Conservation (phyloP, 2,113 vertebrate genomes). For the Plectropomus leopardus region DNA sequence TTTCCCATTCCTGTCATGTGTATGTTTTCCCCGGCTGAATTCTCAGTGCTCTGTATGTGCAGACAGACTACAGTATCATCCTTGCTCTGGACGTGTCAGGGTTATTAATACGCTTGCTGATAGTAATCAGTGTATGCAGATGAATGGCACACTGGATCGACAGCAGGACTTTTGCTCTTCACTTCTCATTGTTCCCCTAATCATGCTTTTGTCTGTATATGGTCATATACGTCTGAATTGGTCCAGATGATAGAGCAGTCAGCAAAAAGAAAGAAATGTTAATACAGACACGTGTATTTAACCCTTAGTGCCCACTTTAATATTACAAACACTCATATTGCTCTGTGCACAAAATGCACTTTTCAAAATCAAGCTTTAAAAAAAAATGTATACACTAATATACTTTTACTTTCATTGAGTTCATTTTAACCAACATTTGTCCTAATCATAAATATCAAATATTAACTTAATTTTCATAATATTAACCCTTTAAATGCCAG, state of each 20-base stretch:
- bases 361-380: too few relatives aligned
- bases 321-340: too few relatives aligned
- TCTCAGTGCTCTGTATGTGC: neutral
- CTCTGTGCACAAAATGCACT: too few relatives aligned
- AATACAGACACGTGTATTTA: neutral
- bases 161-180: neutral
- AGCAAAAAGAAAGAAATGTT: neutral
- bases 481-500: too few relatives aligned
- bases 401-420: too few relatives aligned
- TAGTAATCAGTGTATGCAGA: neutral
- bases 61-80: slow-evolving; percentile 9
- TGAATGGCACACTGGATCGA: neutral
- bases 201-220: neutral
- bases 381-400: too few relatives aligned
- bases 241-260: neutral
- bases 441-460: too few relatives aligned
- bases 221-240: neutral
- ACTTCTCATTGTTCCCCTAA: neutral
- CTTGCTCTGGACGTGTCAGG: neutral
- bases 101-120: slow-evolving; percentile 11
- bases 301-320: too few relatives aligned
- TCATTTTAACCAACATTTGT: too few relatives aligned
- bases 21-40: slow-evolving; percentile 27
- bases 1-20: slow-evolving; percentile 40
- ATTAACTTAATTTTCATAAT: too few relatives aligned